phyloP scores from a whole-genome alignment of 2,888 invertebrate genomes.

The Acronicta leporina region DNA sequence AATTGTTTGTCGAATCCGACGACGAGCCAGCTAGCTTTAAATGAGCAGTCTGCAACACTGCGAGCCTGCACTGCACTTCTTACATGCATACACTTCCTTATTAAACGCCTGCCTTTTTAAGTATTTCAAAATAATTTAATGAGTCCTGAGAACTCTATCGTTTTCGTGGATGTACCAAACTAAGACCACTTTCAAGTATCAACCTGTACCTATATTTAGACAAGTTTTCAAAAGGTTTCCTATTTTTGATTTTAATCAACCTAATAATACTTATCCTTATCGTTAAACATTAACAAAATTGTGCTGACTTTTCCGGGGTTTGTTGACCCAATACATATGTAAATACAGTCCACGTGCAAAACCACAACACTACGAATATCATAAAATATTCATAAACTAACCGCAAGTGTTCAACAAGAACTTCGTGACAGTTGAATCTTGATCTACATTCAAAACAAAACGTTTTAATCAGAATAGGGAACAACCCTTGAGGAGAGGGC shows the following conservation, averaged over 20 bases:
- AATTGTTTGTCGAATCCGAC: conserved; percentile 66
- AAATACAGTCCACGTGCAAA: conserved; percentile 49
- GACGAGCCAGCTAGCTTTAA: conserved; percentile 54
- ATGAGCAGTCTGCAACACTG: conserved; percentile 58
- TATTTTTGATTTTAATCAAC: no score
- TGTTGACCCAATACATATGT: conserved; percentile 26
- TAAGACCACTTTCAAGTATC: background rate
- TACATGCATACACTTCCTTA: conserved; percentile 40
- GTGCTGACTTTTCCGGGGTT: conserved; percentile 2
- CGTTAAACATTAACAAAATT: conserved; percentile 1
- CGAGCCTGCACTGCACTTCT: conserved; percentile 24
- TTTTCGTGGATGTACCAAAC: background rate
- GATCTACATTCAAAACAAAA: conserved; percentile 59
- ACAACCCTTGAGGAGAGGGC: conserved; percentile 78
- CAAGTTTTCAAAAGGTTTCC: background rate
- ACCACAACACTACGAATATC: conserved; percentile 35
- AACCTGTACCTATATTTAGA: background rate
- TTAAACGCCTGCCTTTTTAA: conserved; percentile 20
- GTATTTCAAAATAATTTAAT: conserved; percentile 1
- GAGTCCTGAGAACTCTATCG: background rate
- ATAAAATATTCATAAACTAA: conserved; percentile 46
- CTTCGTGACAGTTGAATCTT: conserved; percentile 41
- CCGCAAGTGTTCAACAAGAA: conserved; percentile 46
- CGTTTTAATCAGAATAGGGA: conserved; percentile 65
- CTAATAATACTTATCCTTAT: no score